Base-by-base conservation (phyloP, 2,888 invertebrate species). In the Bombylius discolor region DNA sequence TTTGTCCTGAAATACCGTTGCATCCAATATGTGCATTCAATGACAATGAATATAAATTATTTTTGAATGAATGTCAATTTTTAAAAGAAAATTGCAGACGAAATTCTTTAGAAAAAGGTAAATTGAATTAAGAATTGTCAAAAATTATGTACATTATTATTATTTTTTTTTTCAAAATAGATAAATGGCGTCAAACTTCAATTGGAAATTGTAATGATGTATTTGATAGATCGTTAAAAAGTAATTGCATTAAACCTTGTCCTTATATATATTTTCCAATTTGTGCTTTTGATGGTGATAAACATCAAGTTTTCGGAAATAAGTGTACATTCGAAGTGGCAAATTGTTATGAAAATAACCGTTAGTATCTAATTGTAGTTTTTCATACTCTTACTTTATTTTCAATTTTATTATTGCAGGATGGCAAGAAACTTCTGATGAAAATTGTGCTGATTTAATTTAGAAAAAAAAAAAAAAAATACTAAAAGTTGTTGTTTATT, bases 211-310 rank as follows among this genome's bases (percentile, higher is more conserved):
- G 52, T 36, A 9, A 9, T n/a, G 44, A 33, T 34, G 6, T 11
- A 9, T 7, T 12, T 49, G 23, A n/a, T 11, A 44, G 32, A 32
- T 5, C n/a, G 39, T n/a, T 13, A 5, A 42, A 34, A 31, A 36
- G 49, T 9, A 9, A 34, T 5, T 56, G 56, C 14, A 9, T 4
- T 8, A 47, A 46, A 39, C 5, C 46, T 5, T 55, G 55, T 14
- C 47, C 47, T 11, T n/a, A 39, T 36, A 34, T 47, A 4, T 55
- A 55, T 32, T 48, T 36, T 47, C 56, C 56, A 47, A 42, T 56
- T 56, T 56, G 56, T 31, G 56, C 14, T 5, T 53, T 50, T n/a
- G 47, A 56, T 50, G 56, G 56, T 5, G 11, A 47, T 32, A 32
- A 32, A 4, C 44, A 53, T 48, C 49, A 14, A 39, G 12, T 56